Evolutionary conservation across 92 coral and sea anemone genomes (phyloP), one percentile per base, ranked within the genome.

Genomic region (Porites lobata): DNA sequence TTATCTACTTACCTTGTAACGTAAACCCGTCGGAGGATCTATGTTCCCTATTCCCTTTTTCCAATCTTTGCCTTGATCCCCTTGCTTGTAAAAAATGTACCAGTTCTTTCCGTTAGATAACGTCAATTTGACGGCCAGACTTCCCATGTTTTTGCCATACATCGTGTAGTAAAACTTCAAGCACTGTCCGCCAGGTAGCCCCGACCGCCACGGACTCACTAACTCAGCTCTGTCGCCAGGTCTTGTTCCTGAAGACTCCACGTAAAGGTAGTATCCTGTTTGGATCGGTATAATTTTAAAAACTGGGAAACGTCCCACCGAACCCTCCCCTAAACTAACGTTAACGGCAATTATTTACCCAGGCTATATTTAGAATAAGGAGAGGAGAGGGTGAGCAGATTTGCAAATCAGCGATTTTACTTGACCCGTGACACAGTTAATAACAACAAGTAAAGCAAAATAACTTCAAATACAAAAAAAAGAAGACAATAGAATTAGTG

Each of bases 21-120:
- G 32, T 7, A 71, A 66, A 18, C 80, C 81, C 11, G 57, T 8
- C 43, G 85, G 86, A 17, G 84, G 79, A 78, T 95, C 85, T 18
- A 96, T 96, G 54, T 89, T 90, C 9, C 95, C 96, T 32, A 65
- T 70, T 12, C 83, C 98, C 61, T 53, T 87, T 62, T 75, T 93
- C 99, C 99, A 96, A 0, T 59, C 90, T 51, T 77, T 69, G 52
- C 96, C 95, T 86, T 95, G 95, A 89, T 92, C 85, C 43, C 98
- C 98, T 21, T 80, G 58, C 66, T 93, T 90, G 87, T 84, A 87
- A 84, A 95, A 95, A 38, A 87, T 76, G 6, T 72, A 57, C 77
- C 89, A 82, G 75, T 87, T 88, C 14, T 76, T 77, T 17, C 78
- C 88, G 7, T 88, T 24, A 1, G 72, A 58, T 22, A 80, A 18